Evolutionary conservation across 2,113 vertebrate genomes (phyloP).

Genomic region (Donacobius atricapilla): DNA sequence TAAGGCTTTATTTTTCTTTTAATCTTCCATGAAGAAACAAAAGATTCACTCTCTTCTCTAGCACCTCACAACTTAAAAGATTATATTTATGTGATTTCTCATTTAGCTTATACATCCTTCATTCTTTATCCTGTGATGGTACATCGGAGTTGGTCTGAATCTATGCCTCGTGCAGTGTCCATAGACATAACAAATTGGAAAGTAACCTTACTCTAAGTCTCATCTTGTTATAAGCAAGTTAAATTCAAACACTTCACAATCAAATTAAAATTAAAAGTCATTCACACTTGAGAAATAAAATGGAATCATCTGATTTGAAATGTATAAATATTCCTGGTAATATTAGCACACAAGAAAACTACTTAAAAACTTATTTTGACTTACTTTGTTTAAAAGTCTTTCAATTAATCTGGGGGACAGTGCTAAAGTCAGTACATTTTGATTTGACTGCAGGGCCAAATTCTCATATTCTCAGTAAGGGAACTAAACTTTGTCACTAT

Average conservation of each 20-base stretch:
- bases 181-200: neutral
- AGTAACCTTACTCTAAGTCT: neutral
- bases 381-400: neutral
- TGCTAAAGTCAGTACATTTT: neutral
- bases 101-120: neutral
- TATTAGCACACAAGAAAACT: neutral
- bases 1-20: neutral
- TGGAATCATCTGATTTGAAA: accelerated
- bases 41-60: neutral
- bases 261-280: neutral
- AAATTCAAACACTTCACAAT: neutral
- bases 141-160: neutral
- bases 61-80: neutral
- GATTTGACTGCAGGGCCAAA: neutral
- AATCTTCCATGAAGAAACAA: neutral
- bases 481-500: neutral
- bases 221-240: neutral
- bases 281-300: neutral
- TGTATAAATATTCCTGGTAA: neutral
- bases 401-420: neutral
- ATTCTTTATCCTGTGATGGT: neutral
- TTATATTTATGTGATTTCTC: neutral
- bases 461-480: neutral
- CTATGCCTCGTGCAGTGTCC: accelerated
- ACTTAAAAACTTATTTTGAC: neutral